Conservation (phyloP, 2,113 vertebrate genomes). For the Thunnus thynnus region DNA sequence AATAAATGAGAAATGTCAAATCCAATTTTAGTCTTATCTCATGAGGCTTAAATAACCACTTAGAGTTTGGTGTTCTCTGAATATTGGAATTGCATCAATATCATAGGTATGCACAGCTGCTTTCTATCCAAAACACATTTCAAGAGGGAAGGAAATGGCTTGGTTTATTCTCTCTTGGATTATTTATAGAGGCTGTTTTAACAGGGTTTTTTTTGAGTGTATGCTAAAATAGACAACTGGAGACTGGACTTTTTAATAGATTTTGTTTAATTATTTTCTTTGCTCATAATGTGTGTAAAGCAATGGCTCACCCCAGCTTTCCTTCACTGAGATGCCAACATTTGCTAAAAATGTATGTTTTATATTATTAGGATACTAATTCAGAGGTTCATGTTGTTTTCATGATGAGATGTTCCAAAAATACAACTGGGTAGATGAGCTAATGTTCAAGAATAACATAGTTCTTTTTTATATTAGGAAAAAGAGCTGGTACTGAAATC, state of each 20-base stretch:
- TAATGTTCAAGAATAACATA: neutral
- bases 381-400: neutral
- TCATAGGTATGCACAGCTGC: slow-evolving; percentile 43
- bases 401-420: slow-evolving; percentile 9
- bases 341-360: neutral
- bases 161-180: slow-evolving; percentile 27
- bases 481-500: neutral
- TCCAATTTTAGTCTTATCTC: slow-evolving; percentile 61
- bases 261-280: too few species aligned
- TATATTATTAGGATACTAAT: neutral
- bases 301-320: neutral
- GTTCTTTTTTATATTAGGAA: neutral
- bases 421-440: neutral
- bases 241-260: too few species aligned
- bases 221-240: too few species aligned
- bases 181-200: slow-evolving; percentile 34
- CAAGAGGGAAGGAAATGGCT: slow-evolving; percentile 12
- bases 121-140: slow-evolving; percentile 27
- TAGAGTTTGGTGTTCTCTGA: slow-evolving; percentile 41
- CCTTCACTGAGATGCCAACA: neutral
- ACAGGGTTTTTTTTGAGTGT: neutral
- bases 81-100: slow-evolving; percentile 63
- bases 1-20: slow-evolving; percentile 56
- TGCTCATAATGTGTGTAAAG: neutral
- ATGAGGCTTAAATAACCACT: slow-evolving; percentile 54